Conservation (phyloP, 2,888 invertebrate genomes). For the Lepeophtheirus nordmannii region DNA sequence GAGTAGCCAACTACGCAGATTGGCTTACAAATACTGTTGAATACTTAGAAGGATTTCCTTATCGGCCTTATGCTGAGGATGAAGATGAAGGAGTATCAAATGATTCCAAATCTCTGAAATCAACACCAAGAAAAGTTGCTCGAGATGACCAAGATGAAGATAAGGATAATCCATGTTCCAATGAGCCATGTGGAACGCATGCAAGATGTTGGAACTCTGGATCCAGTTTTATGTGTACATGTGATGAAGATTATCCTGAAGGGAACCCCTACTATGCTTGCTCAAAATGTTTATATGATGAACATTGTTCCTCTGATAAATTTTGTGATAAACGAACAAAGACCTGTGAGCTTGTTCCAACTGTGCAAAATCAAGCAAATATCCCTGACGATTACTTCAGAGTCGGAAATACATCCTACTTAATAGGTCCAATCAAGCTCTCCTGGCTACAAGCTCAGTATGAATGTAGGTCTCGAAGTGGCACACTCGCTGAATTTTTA, state of each 20-base stretch:
- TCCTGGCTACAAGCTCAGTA: constrained; percentile 24
- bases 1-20: constrained; percentile 9
- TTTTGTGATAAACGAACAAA: not conserved
- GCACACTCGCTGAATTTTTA: constrained; percentile 10
- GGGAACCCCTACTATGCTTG: constrained; percentile 20
- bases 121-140: not conserved
- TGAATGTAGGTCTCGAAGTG: constrained; percentile 15
- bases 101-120: not conserved
- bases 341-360: not conserved
- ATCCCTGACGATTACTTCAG: not conserved
- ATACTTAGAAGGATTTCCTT: constrained; percentile 3
- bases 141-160: not conserved
- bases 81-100: constrained; percentile 1
- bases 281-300: constrained; percentile 12
- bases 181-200: constrained; percentile 9
- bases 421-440: not conserved
- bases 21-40: constrained; percentile 15
- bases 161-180: constrained; percentile 1
- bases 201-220: constrained; percentile 20
- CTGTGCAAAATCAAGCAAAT: not conserved
- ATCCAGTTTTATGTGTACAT: constrained; percentile 10
- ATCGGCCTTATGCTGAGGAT: not conserved
- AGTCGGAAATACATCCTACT: not conserved
- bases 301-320: constrained; percentile 1
- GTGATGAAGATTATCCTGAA: constrained; percentile 14